A percentile compares a stretch with the other conserved stretches of the same genome.
Conservation (phyloP, 2,113 vertebrate species). For the Siniperca chuatsi region DNA sequence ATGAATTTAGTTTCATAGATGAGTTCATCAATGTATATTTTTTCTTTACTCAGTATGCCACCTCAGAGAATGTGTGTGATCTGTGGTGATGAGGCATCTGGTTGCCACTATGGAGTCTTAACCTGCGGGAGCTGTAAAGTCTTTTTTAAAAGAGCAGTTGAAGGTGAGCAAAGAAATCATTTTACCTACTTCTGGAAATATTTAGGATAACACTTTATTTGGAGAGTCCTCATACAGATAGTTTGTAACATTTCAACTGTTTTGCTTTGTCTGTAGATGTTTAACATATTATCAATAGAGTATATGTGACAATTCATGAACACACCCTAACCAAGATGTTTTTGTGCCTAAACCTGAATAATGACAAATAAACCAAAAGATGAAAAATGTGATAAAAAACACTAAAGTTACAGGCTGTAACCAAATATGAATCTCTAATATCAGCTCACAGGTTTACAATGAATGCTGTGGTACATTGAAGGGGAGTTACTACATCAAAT, state of each 20-base stretch:
- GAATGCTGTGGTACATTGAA: not conserved
- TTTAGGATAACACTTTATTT: no score
- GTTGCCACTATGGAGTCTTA: constrained; percentile 97
- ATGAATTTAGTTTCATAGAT: not conserved
- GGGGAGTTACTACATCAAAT: not conserved
- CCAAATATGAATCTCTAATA: not conserved
- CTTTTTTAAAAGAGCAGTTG: constrained; percentile 98
- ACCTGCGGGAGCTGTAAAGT: constrained; percentile 99
- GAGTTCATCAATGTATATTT: not conserved
- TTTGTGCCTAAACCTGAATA: no score
- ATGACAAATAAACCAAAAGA: not conserved
- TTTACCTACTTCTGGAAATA: not conserved
- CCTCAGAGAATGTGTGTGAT: constrained; percentile 95
- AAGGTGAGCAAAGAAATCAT: constrained; percentile 86
- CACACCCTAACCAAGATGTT: no score
- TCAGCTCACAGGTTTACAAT: not conserved
- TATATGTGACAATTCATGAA: no score
- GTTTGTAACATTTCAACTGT: no score
- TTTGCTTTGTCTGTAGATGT: no score
- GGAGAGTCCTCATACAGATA: no score
- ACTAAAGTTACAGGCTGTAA: not conserved
- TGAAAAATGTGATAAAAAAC: not conserved
- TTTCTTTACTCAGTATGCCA: constrained; percentile 84
- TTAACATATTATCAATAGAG: no score
- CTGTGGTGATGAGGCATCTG: constrained; percentile 96